Conservation (phyloP, 92 coral and sea anemone genomes). For the Bergia puertoricense region DNA sequence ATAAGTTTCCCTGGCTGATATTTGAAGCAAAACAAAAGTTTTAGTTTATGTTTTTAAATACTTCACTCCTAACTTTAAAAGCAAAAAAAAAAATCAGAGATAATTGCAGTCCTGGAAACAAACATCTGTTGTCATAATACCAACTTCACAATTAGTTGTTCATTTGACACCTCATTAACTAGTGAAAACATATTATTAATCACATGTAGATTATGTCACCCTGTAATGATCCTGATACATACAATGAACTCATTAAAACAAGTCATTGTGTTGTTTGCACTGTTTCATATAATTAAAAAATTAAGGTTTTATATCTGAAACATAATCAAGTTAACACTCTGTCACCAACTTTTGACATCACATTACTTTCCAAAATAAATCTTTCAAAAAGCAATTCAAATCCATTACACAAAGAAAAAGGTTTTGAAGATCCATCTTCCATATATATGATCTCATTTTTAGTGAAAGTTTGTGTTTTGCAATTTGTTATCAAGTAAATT, state of each 20-base stretch:
- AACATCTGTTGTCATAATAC: background rate
- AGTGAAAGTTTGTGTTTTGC: background rate
- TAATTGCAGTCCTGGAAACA: background rate
- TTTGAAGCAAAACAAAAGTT: too few relatives aligned
- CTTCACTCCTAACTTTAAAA: background rate
- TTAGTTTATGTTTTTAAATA: background rate
- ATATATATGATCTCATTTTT: background rate
- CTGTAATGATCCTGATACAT: background rate
- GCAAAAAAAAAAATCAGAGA: too few relatives aligned
- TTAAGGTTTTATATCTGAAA: too few relatives aligned
- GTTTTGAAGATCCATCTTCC: too few relatives aligned
- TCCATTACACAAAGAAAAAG: too few relatives aligned
- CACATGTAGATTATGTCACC: background rate
- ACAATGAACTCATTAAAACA: background rate
- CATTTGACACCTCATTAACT: slow-evolving; percentile 22
- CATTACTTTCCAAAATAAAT: background rate
- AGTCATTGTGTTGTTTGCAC: background rate
- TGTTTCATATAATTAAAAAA: background rate
- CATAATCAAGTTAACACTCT: too few relatives aligned
- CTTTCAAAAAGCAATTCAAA: too few relatives aligned
- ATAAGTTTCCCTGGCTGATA: too few relatives aligned
- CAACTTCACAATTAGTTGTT: background rate
- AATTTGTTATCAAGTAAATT: too few relatives aligned
- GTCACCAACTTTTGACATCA: background rate
- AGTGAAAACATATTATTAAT: background rate